Base-by-base conservation (phyloP, 2,888 invertebrate species). In the Cryptosula pallasiana region DNA sequence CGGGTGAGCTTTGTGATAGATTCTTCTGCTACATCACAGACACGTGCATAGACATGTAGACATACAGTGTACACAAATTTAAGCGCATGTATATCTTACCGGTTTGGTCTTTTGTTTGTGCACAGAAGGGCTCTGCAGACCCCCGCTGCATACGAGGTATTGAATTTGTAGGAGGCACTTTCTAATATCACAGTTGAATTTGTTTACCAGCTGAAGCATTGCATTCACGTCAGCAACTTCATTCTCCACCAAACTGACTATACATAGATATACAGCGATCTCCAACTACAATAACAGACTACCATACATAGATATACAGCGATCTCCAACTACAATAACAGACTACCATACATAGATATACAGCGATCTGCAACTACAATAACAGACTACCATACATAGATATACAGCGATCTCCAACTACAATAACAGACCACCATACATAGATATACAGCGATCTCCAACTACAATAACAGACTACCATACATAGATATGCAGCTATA, bases 101-200 rank as follows among this genome's bases (percentile, higher is more conserved):
- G 32, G 63, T 32, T 63, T 63, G 9, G 2, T n/a, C 32, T 63
- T 63, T 9, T 27, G 2, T 5, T 27, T 5, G 23, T 55, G 23
- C 5, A 3, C 23, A 55, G 23, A 16, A 25, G 5, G 20, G 32
- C 32, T 13, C 63, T 63, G 63, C 27, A 63, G 63, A 63, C 63
- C 63, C 20, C 63, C 63, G n/a, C 63, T 63, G 32, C 29, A 32
- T 2, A 63, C n/a, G 9, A 63, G 63, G n/a, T 63, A 63, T 32
- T 63, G 63, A 16, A 63, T 16, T 3, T 63, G 63, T 32, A 63
- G 63, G 13, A 63, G 25, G n/a, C 63, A 63, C 63, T 27, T 63
- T 32, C 63, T 63, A 29, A 63, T 32, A 63, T 63, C 63, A 63
- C 63, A 63, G 9, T 63, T 63, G n/a, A 29, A 63, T 32, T 63